Evolutionary conservation across 2,888 invertebrate species (phyloP).

Genomic region (Oeneis ivallda): DNA sequence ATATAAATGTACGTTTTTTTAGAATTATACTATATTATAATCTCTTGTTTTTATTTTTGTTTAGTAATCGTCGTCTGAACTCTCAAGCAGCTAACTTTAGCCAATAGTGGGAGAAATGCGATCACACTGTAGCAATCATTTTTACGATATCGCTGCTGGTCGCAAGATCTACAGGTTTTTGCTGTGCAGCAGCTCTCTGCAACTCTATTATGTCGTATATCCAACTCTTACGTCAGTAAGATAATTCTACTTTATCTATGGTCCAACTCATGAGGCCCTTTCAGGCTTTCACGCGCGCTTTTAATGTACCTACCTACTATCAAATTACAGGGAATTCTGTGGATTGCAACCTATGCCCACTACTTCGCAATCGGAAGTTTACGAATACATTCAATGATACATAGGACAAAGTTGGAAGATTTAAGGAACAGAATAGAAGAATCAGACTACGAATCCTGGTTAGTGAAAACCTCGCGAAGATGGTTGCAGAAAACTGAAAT

Average conservation of each 20-base stretch:
- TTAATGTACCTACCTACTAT: no score
- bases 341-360: slow-evolving; percentile 55
- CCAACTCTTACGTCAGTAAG: no score
- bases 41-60: neutral
- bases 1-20: slow-evolving; percentile 28
- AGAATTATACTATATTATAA: neutral
- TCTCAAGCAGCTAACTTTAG: no score
- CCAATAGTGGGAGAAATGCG: no score
- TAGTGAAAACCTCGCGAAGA: slow-evolving; percentile 47
- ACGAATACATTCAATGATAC: slow-evolving; percentile 46
- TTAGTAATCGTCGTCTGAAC: neutral
- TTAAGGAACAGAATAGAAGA: slow-evolving; percentile 42
- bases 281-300: no score
- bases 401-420: slow-evolving; percentile 43
- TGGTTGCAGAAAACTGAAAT: slow-evolving; percentile 60
- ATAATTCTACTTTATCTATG: no score
- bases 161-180: no score
- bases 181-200: no score
- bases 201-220: neutral
- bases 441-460: slow-evolving; percentile 29
- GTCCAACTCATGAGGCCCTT: no score
- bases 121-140: no score
- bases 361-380: slow-evolving; percentile 61
- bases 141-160: no score
- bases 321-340: slow-evolving; percentile 56